Evolutionary conservation across 2,113 vertebrate species (phyloP).

Genomic region (Lontra canadensis): DNA sequence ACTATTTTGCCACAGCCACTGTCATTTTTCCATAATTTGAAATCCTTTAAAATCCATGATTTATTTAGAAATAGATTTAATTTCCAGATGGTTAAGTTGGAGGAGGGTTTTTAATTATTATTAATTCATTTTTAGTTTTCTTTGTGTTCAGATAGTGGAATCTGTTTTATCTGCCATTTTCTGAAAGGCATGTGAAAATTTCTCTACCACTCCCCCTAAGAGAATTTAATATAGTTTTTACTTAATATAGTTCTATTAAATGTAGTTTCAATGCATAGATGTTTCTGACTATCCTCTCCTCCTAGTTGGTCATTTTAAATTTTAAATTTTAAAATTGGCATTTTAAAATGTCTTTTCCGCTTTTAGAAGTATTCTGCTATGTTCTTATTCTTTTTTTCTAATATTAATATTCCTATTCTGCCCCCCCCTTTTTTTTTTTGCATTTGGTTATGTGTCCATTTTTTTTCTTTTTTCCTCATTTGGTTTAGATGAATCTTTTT

Average conservation of each 20-base stretch:
- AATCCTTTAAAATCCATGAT: background rate
- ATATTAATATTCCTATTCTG: background rate
- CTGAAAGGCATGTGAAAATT: background rate
- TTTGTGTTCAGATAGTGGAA: background rate
- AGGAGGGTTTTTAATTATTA: background rate
- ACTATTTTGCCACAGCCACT: background rate
- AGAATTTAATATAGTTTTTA: background rate
- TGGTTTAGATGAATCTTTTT: constrained; percentile 28
- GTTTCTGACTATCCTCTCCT: background rate
- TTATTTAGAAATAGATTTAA: constrained; percentile 4
- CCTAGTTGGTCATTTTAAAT: background rate
- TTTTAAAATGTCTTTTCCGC: background rate
- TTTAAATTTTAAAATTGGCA: too few relatives aligned
- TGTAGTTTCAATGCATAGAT: background rate
- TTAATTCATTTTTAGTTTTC: background rate
- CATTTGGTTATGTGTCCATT: background rate
- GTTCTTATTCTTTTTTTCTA: background rate
- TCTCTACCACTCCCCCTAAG: background rate
- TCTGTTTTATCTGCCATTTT: background rate
- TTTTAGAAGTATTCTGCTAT: background rate
- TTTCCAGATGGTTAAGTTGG: background rate
- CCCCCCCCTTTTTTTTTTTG: background rate
- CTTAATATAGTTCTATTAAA: background rate
- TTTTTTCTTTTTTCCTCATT: background rate
- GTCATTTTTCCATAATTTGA: background rate